A percentile compares a stretch with the other conserved stretches of the same genome.
Conservation (phyloP, 1,140 invertebrate genomes). For the Mamestra configurata region DNA sequence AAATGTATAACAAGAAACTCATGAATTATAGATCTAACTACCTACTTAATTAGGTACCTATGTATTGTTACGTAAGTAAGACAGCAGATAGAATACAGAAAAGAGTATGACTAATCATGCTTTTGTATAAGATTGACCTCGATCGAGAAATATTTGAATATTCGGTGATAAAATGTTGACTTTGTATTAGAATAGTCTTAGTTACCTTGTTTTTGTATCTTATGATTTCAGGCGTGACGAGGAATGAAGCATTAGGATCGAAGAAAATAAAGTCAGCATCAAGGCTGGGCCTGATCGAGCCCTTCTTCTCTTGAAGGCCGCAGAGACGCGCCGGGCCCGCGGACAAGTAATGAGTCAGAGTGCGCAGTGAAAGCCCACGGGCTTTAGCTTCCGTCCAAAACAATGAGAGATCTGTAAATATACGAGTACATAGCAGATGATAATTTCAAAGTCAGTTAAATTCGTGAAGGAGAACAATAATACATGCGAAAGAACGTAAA, state of each 20-base stretch:
- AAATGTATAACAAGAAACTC: no score
- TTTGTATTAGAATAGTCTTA: neutral
- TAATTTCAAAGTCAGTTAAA: no score
- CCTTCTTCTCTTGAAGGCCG: conserved; percentile 89
- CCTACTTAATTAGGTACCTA: no score
- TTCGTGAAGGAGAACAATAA: no score
- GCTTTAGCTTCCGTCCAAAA: conserved; percentile 90
- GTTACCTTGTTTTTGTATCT: conserved; percentile 89
- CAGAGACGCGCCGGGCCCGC: conserved; percentile 89
- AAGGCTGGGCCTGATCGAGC: conserved; percentile 88
- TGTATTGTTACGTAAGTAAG: no score
- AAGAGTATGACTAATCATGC: no score
- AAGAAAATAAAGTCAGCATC: conserved; percentile 93
- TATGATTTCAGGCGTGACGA: conserved; percentile 87
- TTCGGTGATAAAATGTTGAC: no score
- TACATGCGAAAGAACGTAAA: no score
- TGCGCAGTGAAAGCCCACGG: conserved; percentile 85
- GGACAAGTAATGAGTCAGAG: conserved; percentile 89
- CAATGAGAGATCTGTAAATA: conserved; percentile 88
- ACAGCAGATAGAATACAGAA: no score
- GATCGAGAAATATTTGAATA: no score
- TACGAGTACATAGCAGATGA: neutral
- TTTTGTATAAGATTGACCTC: no score
- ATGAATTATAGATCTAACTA: no score
- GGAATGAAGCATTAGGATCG: conserved; percentile 89